Evolutionary conservation across 2,888 invertebrate genomes (phyloP).

Genomic region (Cantharis flavilabris): DNA sequence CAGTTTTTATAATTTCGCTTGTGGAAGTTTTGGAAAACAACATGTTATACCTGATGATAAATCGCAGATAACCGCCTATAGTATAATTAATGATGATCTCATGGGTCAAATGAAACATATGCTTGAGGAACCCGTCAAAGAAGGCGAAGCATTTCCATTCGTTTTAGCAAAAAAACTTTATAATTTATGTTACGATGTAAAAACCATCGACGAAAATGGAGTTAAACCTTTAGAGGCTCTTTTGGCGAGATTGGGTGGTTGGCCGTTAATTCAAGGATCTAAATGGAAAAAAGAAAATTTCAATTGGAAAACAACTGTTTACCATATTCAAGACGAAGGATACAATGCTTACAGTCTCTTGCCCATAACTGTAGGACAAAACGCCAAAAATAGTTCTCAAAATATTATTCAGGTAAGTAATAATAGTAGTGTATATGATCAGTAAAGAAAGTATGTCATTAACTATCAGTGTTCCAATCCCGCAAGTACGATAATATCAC

Average conservation of each 20-base stretch:
- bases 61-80: conserved; percentile 75
- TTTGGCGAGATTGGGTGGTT: conserved; percentile 80
- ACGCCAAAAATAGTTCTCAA: conserved; percentile 84
- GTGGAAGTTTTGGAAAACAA: conserved; percentile 73
- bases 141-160: conserved; percentile 70
- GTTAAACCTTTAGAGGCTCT: conserved; percentile 72
- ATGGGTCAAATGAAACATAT: conserved; percentile 72
- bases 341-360: conserved; percentile 89
- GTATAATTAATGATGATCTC: conserved; percentile 72
- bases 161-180: conserved; percentile 80
- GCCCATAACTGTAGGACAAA: conserved; percentile 86
- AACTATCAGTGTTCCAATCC: too few relatives aligned
- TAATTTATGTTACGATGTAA: conserved; percentile 85
- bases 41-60: conserved; percentile 82
- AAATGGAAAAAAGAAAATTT: conserved; percentile 73
- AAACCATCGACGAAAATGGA: conserved; percentile 79
- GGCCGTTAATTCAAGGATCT: conserved; percentile 86
- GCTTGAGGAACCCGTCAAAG: conserved; percentile 66
- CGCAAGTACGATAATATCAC: too few relatives aligned
- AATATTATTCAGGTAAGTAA: conserved; percentile 87
- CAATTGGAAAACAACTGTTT: conserved; percentile 82
- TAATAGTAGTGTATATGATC: too few relatives aligned
- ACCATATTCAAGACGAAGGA: conserved; percentile 77
- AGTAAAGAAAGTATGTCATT: too few relatives aligned
- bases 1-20: conserved; percentile 80